Evolutionary conservation across 1,140 invertebrate species (phyloP), one percentile per base, ranked within the genome.

Genomic region (Hylaeus anthracinus): DNA sequence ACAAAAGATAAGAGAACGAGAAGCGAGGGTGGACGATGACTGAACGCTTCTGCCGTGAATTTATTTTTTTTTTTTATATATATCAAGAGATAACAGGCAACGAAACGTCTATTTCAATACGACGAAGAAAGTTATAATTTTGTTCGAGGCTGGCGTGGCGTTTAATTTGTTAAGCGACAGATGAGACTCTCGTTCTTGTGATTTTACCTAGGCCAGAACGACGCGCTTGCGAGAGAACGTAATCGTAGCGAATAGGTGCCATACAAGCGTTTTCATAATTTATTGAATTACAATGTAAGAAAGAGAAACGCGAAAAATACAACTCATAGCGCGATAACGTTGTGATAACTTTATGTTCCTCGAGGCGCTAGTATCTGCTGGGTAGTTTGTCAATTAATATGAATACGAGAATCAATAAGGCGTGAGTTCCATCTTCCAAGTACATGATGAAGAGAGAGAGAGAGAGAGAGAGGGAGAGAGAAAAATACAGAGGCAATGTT

Each of bases 331-430:
- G 10, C 9, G 41, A 3, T n/a, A 41, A 39, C n/a, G 37, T 78
- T 72, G 66, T 72, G 56, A 79, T 79, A 37, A 10, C 3, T 55
- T 41, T 14, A 45, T 53, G 56, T 80, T 74, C 72, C 66, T 53
- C 51, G 55, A 45, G 67, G 51, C 58, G 56, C 45, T 71, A 77
- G 6, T 69, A 41, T 8, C 45, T 65, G 78, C 66, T 37, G 81
- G 53, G 84, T 80, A 77, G 74, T 86, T 81, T 77, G 88, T 89
- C 88, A 89, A 89, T 89, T 89, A 89, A 85, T 80, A 86, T 48
- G 41, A 72, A 58, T 43, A 70, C 45, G 84, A 41, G 63, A 72
- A 72, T 53, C 45, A 60, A 26, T 45, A 73, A 72, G 67, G 48
- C 60, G 74, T 15, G 67, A 39, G 60, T 78, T 63, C 55, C 26